These are phyloP conservation scores for Lysandra bellargus DNA, from an alignment of 2,888 invertebrate genomes.

Conservation along the genomic window DNA sequence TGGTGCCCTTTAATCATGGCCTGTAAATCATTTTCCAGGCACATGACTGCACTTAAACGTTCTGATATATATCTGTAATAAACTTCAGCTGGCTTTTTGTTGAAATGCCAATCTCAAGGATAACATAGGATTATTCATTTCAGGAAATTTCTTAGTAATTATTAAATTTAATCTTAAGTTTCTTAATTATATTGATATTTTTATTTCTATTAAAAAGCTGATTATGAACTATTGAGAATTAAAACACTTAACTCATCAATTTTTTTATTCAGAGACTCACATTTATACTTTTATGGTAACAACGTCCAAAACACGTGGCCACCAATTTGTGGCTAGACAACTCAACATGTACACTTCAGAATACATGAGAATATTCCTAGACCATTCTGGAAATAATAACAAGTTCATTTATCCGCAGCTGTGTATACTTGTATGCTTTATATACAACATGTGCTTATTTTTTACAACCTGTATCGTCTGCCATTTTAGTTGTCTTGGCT, in stretches of 20 bases:
- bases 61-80: slow-evolving; percentile 21
- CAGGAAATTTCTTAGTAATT: background rate
- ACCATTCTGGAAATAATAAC: slow-evolving; percentile 25
- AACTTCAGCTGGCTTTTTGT: slow-evolving; percentile 7
- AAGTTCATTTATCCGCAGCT: slow-evolving; percentile 30
- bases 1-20: slow-evolving; percentile 63
- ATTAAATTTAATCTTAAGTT: too few species aligned
- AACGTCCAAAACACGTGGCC: slow-evolving; percentile 2
- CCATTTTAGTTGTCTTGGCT: slow-evolving; percentile 65
- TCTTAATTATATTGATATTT: too few species aligned
- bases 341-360: background rate
- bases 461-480: slow-evolving; percentile 58
- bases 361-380: slow-evolving; percentile 29
- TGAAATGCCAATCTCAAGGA: background rate
- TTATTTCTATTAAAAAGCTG: too few species aligned
- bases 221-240: background rate
- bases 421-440: slow-evolving; percentile 39
- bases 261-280: background rate
- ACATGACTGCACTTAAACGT: slow-evolving; percentile 30
- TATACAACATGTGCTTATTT: slow-evolving; percentile 47
- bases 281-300: background rate
- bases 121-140: background rate
- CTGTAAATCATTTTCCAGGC: slow-evolving; percentile 57
- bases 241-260: background rate
- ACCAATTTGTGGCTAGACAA: slow-evolving; percentile 4